A percentile compares a stretch with the other conserved stretches of the same genome.
Evolutionary conservation across 1,140 invertebrate species (phyloP).

Genomic region (Belonocnema kinseyi): DNA sequence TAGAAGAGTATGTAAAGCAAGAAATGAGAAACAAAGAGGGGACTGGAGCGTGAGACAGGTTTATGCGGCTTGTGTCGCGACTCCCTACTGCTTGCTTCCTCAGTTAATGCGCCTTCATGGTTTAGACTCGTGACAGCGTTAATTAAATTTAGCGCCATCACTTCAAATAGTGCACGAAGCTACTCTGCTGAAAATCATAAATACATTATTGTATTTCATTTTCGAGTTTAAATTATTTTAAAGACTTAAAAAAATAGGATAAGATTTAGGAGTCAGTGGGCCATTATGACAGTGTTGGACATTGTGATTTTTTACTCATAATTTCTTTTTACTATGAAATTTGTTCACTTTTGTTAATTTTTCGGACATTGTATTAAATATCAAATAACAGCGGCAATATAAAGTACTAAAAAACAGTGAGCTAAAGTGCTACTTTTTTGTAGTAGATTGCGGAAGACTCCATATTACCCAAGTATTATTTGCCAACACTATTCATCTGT

Average conservation of each 20-base stretch:
- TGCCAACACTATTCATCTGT: not conserved
- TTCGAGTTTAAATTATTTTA: no score
- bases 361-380: no score
- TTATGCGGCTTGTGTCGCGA: constrained; percentile 19
- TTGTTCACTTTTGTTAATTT: no score
- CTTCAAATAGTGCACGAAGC: not conserved
- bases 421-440: not conserved
- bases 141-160: constrained; percentile 12
- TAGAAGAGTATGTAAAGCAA: not conserved
- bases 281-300: no score
- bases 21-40: constrained; percentile 12
- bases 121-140: constrained; percentile 5
- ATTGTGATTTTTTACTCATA: no score
- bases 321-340: no score
- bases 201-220: not conserved
- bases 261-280: no score
- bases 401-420: no score
- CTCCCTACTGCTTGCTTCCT: not conserved
- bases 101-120: not conserved
- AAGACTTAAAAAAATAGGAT: no score
- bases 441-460: not conserved
- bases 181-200: not conserved
- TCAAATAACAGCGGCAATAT: no score
- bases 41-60: constrained; percentile 17
- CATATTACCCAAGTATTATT: not conserved